Evolutionary conservation across 2,113 vertebrate species (phyloP).

Genomic region (Spea bombifrons): DNA sequence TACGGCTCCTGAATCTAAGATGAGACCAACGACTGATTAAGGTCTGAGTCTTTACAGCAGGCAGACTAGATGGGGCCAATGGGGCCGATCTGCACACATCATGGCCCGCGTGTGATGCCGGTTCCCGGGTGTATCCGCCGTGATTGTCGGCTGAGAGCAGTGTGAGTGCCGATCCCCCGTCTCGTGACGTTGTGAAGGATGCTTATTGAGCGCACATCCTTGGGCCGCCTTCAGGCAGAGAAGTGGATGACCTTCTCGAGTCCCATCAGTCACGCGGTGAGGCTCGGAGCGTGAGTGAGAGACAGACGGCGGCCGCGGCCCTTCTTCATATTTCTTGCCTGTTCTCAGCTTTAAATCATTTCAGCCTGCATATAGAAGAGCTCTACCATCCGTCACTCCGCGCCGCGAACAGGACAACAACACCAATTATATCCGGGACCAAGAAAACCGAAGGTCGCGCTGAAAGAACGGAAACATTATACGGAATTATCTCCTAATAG

Average conservation of each 20-base stretch:
- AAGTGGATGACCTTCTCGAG: constrained; percentile 10
- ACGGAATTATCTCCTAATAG: too few species aligned
- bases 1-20: too few species aligned
- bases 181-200: too few species aligned
- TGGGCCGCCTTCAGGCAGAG: not conserved
- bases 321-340: not conserved
- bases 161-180: too few species aligned
- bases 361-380: constrained; percentile 16
- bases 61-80: too few species aligned
- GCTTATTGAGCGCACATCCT: not conserved
- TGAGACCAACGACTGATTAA: too few species aligned
- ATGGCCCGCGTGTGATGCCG: too few species aligned
- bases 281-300: not conserved
- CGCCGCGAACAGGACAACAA: constrained; percentile 18
- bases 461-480: too few species aligned
- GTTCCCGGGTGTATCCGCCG: too few species aligned
- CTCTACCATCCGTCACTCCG: constrained; percentile 22
- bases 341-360: constrained; percentile 23
- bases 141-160: too few species aligned
- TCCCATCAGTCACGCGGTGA: constrained; percentile 14
- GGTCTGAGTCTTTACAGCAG: too few species aligned
- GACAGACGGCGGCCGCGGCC: not conserved
- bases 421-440: constrained; percentile 33
- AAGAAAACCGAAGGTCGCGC: not conserved
- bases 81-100: too few species aligned